phyloP scores from a whole-genome alignment of 2,113 vertebrate genomes.

The Gasterosteus aculeatus region DNA sequence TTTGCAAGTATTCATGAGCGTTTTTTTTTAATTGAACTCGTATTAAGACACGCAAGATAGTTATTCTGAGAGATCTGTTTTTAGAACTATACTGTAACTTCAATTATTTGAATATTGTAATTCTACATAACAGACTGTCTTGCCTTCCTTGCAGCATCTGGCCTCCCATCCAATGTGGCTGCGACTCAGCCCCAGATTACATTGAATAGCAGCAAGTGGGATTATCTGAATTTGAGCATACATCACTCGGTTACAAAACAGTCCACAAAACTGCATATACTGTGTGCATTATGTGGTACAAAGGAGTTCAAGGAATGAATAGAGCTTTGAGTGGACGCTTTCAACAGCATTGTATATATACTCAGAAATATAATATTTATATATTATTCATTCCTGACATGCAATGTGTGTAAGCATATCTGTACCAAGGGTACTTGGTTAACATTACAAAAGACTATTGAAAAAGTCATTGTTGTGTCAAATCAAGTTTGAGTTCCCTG shows the following conservation, averaged over 20 bases:
- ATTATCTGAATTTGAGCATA: constrained; percentile 61
- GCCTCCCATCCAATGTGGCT: constrained; percentile 29
- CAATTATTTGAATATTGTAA: background rate
- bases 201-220: constrained; percentile 38
- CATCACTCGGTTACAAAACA: constrained; percentile 39
- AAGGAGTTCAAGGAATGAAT: constrained; percentile 2
- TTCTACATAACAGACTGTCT: constrained; percentile 11
- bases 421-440: background rate
- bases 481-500: background rate
- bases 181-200: constrained; percentile 62
- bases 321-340: constrained; percentile 7
- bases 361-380: background rate
- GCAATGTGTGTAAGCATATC: background rate
- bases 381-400: background rate
- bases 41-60: background rate
- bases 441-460: background rate
- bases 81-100: background rate
- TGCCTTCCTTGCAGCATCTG: constrained; percentile 50
- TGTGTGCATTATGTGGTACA: constrained; percentile 22
- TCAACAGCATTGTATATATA: constrained; percentile 1
- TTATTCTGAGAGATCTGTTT: background rate
- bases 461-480: background rate
- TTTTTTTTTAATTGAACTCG: background rate
- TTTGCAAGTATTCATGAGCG: background rate
- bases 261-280: constrained; percentile 34